Base-by-base conservation (phyloP, 1,140 invertebrate genomes). In the Atta texana region DNA sequence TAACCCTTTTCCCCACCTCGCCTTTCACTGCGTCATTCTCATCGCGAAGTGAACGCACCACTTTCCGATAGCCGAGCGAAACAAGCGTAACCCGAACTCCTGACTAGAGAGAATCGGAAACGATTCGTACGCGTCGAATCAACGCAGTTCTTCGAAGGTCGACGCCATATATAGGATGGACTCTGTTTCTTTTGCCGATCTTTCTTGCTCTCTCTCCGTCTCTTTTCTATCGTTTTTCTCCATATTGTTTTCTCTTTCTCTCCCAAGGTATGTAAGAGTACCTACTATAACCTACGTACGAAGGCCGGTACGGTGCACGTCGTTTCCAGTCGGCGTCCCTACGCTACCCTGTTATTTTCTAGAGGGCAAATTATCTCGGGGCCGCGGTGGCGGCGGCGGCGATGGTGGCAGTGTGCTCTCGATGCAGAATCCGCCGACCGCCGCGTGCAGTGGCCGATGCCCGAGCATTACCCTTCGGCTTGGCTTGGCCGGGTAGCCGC, bases 281-380 rank as follows among this genome's bases (percentile, higher is more conserved):
- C 44, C 34, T 85, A 64, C 59, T 88, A 86, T 6, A 34, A 34
- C 74, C 44, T 89, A 90, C 82, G 89, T 85, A 90, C 44, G 81
- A 80, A 87, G 78, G 55, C 51, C 61, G 88, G 80, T 80, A 88
- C 74, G 34, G 66, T 84, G 82, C 88, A 88, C 82, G 90, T 91
- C 81, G 86, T 89, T 24, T 89, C 63, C 80, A 87, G 57, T 88
- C 31, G 88, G 87, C 91, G 91, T 90, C 88, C 89, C 90, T 91
- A 88, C 91, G 89, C 89, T 94, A 94, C 94, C 94, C 94, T 94
- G 93, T 95, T 94, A 95, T 95, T 95, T 94, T 94, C 94, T 92
- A 86, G 89, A 92, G 93, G 93, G 93, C 92, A 95, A 95, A 95
- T 95, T 95, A 94, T 95, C 93, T 92, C 77, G 69, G 72, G 81